A percentile compares a stretch with the other conserved stretches of the same genome.
Conservation (phyloP, 2,113 vertebrate species). For the Hippopotamus amphibius region DNA sequence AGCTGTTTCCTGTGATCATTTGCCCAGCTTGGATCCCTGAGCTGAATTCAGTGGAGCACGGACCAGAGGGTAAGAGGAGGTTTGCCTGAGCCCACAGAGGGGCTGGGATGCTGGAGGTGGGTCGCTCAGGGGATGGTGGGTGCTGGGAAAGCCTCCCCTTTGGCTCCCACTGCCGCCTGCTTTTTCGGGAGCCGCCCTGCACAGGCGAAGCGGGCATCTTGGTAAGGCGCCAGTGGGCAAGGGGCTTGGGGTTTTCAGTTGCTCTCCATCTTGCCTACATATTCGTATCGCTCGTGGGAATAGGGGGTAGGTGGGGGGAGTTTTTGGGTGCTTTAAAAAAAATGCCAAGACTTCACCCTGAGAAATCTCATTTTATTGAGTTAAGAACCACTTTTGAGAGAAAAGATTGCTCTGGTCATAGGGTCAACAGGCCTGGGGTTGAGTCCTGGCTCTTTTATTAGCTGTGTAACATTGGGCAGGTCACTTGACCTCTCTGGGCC, state of each 20-base stretch:
- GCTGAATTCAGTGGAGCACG: constrained; percentile 89
- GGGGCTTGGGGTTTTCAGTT: too few relatives aligned
- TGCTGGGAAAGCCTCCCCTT: not conserved
- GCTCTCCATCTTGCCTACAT: not conserved
- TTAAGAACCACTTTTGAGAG: not conserved
- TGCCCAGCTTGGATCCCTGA: constrained; percentile 93
- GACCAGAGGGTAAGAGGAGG: constrained; percentile 88
- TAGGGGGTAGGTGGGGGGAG: rapidly evolving
- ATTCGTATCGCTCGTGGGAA: not conserved
- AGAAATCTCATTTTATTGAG: not conserved
- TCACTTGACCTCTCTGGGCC: not conserved
- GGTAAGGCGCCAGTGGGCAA: not conserved
- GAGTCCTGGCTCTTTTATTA: not conserved
- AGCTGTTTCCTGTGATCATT: constrained; percentile 94
- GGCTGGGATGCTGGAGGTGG: not conserved
- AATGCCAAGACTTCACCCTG: not conserved
- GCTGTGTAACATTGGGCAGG: not conserved
- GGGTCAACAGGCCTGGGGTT: not conserved
- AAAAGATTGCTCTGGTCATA: not conserved
- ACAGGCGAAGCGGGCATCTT: rapidly evolving
- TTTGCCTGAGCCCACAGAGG: not conserved
- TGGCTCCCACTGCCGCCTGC: not conserved
- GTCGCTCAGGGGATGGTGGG: rapidly evolving
- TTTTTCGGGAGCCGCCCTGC: rapidly evolving
- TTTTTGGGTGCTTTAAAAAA: not conserved